Conservation (phyloP, 37 sponge, comb jelly and placozoan species). For the Spongilla lacustris region DNA sequence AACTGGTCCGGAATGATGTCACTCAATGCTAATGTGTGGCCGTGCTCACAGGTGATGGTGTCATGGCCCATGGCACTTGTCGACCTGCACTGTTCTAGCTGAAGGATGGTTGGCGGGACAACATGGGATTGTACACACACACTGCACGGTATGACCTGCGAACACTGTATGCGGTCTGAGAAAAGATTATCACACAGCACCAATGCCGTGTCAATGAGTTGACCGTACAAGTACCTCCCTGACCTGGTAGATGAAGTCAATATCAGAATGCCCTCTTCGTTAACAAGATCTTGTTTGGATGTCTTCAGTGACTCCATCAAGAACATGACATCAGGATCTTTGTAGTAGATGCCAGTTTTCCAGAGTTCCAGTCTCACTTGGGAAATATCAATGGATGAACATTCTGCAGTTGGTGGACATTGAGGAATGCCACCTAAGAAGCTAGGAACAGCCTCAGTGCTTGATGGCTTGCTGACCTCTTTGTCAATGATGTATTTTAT, state of each 20-base stretch:
- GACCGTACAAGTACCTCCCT: slow-evolving; percentile 71
- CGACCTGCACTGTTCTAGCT: slow-evolving; percentile 9
- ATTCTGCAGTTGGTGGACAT: neutral
- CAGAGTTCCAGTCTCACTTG: slow-evolving; percentile 61
- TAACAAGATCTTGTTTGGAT: slow-evolving; percentile 6
- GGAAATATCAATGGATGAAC: neutral
- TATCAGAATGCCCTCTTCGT: slow-evolving; percentile 67
- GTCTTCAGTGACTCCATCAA: slow-evolving; percentile 56
- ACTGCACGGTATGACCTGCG: slow-evolving; percentile 64
- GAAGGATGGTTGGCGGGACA: slow-evolving; percentile 31
- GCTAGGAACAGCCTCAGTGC: neutral
- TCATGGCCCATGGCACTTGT: slow-evolving; percentile 8
- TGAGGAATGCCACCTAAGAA: neutral
- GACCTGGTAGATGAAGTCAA: slow-evolving; percentile 38
- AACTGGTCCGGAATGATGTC: slow-evolving; percentile 90
- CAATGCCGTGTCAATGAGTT: slow-evolving; percentile 70
- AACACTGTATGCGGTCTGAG: slow-evolving; percentile 21
- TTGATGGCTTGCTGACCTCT: neutral
- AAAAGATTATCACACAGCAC: slow-evolving; percentile 81
- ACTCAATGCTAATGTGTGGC: neutral
- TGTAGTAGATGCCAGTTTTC: slow-evolving; percentile 64
- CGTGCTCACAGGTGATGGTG: too few species aligned
- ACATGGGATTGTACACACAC: slow-evolving; percentile 47
- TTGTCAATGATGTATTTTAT: slow-evolving; percentile 46
- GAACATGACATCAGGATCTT: slow-evolving; percentile 45